phyloP scores from a whole-genome alignment of 2,888 invertebrate species.

The Rhogogaster chlorosoma region DNA sequence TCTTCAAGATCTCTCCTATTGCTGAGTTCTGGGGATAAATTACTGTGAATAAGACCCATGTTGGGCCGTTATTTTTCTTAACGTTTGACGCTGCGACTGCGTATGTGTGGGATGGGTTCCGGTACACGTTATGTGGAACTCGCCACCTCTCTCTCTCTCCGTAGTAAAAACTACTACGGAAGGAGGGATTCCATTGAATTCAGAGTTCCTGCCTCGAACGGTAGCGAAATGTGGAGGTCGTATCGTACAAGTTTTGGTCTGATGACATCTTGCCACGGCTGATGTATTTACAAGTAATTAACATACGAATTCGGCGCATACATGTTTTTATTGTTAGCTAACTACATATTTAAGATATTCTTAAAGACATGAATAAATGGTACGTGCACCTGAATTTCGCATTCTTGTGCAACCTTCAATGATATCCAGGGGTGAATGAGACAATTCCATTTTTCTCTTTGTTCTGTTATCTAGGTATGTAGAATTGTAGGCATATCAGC shows the following conservation, averaged over 20 bases:
- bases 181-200: background rate
- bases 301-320: background rate
- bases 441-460: background rate
- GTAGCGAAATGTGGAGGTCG: background rate
- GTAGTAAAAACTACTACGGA: background rate
- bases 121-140: background rate
- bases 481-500: background rate
- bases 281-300: background rate
- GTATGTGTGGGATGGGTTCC: conserved; percentile 4
- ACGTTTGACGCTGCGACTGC: background rate
- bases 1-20: background rate
- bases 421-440: background rate
- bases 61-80: background rate
- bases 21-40: background rate
- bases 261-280: background rate
- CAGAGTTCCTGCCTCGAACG: background rate
- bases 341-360: background rate
- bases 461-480: background rate
- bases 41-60: background rate
- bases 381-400: background rate
- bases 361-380: background rate
- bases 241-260: background rate
- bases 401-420: background rate
- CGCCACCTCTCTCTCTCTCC: background rate
- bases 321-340: background rate